These are phyloP conservation scores for Chrysolina haemoptera DNA, from an alignment of 2,888 invertebrate species.

Conservation along the genomic window DNA sequence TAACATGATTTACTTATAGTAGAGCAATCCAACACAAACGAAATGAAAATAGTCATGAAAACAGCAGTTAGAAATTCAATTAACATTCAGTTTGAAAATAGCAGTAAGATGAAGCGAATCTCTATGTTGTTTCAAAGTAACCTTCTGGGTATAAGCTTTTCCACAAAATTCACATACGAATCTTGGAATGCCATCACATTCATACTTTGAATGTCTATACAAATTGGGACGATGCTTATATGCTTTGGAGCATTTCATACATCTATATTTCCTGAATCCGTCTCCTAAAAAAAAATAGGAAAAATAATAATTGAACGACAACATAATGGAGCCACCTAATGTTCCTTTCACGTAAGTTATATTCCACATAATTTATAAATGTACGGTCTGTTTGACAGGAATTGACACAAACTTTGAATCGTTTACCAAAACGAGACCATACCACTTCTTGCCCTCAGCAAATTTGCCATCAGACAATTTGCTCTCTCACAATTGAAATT, in stretches of 20 bases:
- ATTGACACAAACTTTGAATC: too few species aligned
- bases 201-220: conserved; percentile 79
- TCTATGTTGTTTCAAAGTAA: conserved; percentile 56
- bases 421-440: too few species aligned
- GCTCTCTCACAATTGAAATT: too few species aligned
- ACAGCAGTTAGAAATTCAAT: not conserved
- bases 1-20: too few species aligned
- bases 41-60: not conserved
- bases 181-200: conserved; percentile 79
- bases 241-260: conserved; percentile 54
- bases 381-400: too few species aligned
- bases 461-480: too few species aligned
- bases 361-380: too few species aligned
- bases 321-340: not conserved
- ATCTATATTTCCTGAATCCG: conserved; percentile 45
- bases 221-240: conserved; percentile 58
- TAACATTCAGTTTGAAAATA: conserved; percentile 48
- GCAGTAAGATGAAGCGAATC: conserved; percentile 52
- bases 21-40: too few species aligned
- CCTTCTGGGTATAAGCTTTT: conserved; percentile 60
- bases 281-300: conserved; percentile 27
- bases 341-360: not conserved
- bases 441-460: too few species aligned
- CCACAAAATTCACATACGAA: conserved; percentile 56
- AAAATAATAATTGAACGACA: not conserved